Base-by-base conservation (phyloP, 1,140 invertebrate species). In the Phortica variegata region DNA sequence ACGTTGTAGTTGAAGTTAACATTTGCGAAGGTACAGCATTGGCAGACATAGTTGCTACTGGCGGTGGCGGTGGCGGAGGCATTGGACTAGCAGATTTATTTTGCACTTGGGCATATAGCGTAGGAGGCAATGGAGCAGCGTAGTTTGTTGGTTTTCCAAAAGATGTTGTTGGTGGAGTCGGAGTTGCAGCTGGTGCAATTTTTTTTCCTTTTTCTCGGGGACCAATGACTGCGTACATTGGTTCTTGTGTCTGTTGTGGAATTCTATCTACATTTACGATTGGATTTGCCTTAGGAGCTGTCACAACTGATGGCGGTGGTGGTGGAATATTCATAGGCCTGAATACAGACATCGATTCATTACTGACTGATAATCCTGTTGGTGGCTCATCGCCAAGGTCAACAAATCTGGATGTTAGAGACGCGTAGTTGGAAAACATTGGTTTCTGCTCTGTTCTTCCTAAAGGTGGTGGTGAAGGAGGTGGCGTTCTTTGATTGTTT, bases 281-380 rank as follows among this genome's bases (percentile, higher is more conserved):
- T n/a, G n/a, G n/a, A n/a, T n/a, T n/a, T n/a, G n/a, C n/a, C n/a
- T 61, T 69, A 23, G 34, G 49, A 1, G 63, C 68, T 9, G 20
- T 61, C 1, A 72, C 49, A 4, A 56, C 42, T 3, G 63, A 68
- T 1, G 68, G 68, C 32, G 68, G 68, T 2, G 68, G 68, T 2
- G 69, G 68, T 15, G n/a, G n/a, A n/a, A n/a, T n/a, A n/a, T n/a
- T n/a, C n/a, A n/a, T n/a, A n/a, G n/a, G n/a, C n/a, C n/a, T n/a
- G n/a, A n/a, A n/a, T n/a, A n/a, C n/a, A n/a, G n/a, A n/a, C n/a
- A n/a, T n/a, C n/a, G n/a, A n/a, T n/a, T n/a, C n/a, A n/a, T n/a
- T n/a, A n/a, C n/a, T n/a, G n/a, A n/a, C n/a, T n/a, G n/a, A n/a
- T n/a, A n/a, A 21, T 33, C 31, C 13, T 49, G 40, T 26, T 1